phyloP scores from a whole-genome alignment of 2,888 invertebrate species.

The Argyresthia albistria region DNA sequence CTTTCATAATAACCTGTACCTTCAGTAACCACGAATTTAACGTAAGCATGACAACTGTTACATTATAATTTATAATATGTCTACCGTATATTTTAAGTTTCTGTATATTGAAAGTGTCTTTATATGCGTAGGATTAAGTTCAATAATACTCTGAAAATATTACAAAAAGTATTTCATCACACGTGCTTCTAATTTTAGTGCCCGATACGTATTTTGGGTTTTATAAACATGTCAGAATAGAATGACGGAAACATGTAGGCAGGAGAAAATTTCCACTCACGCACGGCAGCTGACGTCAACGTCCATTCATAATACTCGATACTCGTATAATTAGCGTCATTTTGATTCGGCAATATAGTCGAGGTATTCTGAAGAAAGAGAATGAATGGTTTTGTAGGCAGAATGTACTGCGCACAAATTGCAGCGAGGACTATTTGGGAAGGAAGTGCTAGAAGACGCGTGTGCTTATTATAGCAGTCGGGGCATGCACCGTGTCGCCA shows the following conservation, averaged over 20 bases:
- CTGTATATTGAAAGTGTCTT: not conserved
- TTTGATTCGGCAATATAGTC: no score
- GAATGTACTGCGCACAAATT: constrained; percentile 14
- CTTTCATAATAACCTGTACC: no score
- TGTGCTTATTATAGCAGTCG: not conserved
- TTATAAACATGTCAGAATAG: constrained; percentile 1
- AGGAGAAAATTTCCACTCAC: no score
- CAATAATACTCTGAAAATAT: not conserved
- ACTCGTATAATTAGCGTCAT: constrained; percentile 13
- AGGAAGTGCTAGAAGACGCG: constrained; percentile 9
- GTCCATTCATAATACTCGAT: constrained; percentile 51
- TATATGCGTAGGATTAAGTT: no score
- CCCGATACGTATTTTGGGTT: not conserved
- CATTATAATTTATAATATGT: no score
- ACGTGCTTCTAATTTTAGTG: not conserved
- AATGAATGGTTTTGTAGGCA: no score
- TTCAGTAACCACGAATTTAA: no score
- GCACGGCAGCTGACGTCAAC: constrained; percentile 49
- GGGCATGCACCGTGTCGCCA: not conserved
- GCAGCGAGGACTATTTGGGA: constrained; percentile 17
- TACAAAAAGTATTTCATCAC: not conserved
- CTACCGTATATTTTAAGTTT: no score
- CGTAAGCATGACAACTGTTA: no score
- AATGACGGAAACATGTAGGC: constrained; percentile 4
- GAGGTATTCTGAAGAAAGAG: no score